phyloP scores from a whole-genome alignment of 1,140 invertebrate species.

The Drosophila trapezifrons region DNA sequence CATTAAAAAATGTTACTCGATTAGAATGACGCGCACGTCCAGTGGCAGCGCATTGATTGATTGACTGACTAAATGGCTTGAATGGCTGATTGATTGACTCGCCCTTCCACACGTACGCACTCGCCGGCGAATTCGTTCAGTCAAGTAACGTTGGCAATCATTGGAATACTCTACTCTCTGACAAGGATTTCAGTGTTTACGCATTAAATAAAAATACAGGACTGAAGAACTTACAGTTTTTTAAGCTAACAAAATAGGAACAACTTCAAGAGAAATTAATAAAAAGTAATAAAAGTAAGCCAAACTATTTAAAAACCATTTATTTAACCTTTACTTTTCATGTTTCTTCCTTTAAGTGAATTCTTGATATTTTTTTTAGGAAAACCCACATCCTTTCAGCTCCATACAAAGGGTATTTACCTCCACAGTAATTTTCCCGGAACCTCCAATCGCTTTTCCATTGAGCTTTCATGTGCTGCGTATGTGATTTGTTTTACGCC shows the following conservation, averaged over 20 bases:
- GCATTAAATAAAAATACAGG: not conserved
- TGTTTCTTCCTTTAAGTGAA: not conserved
- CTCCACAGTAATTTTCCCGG: conserved; percentile 38
- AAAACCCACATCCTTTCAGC: not conserved
- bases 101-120: conserved; percentile 53
- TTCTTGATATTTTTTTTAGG: not conserved
- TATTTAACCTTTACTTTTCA: no score
- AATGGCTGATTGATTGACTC: conserved; percentile 80
- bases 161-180: conserved; percentile 20
- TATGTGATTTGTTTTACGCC: conserved; percentile 73
- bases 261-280: not conserved
- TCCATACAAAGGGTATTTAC: conserved; percentile 37
- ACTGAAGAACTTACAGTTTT: not conserved
- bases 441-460: conserved; percentile 46
- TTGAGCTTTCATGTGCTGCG: conserved; percentile 51
- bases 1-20: conserved; percentile 67
- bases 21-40: conserved; percentile 72
- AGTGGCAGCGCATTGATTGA: conserved; percentile 64
- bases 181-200: not conserved
- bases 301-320: not conserved
- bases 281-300: no score
- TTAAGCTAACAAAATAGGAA: not conserved
- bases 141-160: conserved; percentile 9
- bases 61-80: conserved; percentile 79
- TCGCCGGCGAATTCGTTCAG: conserved; percentile 8